A percentile compares a stretch with the other conserved stretches of the same genome.
Conservation (phyloP, 2,113 vertebrate genomes). For the Sterrhoptilus dennistouni region DNA sequence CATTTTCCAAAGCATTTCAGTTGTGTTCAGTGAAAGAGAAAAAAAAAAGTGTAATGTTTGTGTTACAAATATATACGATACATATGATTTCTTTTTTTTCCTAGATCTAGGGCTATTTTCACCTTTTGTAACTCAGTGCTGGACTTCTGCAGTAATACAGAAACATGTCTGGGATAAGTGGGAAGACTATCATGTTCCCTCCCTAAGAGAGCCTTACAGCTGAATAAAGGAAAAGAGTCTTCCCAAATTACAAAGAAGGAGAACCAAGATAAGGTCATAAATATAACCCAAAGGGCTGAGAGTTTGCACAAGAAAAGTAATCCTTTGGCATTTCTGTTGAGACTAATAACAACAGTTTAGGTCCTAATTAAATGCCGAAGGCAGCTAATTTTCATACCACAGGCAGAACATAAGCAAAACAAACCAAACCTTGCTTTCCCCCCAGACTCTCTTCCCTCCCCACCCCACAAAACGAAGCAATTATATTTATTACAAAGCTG, state of each 20-base stretch:
- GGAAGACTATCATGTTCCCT: neutral
- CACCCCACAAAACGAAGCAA: neutral
- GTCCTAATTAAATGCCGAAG: neutral
- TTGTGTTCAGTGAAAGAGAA: neutral
- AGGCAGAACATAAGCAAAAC: neutral
- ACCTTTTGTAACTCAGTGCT: neutral
- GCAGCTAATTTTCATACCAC: neutral
- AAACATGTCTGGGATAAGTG: neutral
- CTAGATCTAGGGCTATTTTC: neutral
- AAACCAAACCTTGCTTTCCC: neutral
- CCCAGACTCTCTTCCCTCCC: rapidly evolving
- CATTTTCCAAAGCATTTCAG: neutral
- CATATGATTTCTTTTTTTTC: neutral
- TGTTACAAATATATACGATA: neutral
- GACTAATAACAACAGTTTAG: neutral
- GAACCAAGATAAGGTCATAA: neutral
- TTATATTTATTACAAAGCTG: neutral
- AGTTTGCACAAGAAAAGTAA: neutral
- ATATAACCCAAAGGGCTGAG: neutral
- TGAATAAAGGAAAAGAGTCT: neutral
- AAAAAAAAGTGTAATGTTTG: neutral
- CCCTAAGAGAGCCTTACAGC: neutral
- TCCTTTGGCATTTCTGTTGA: neutral
- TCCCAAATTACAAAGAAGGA: neutral
- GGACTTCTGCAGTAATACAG: neutral